Evolutionary conservation across 23 tunicate genomes (phyloP).

Genomic region (Trididemnum clinides): DNA sequence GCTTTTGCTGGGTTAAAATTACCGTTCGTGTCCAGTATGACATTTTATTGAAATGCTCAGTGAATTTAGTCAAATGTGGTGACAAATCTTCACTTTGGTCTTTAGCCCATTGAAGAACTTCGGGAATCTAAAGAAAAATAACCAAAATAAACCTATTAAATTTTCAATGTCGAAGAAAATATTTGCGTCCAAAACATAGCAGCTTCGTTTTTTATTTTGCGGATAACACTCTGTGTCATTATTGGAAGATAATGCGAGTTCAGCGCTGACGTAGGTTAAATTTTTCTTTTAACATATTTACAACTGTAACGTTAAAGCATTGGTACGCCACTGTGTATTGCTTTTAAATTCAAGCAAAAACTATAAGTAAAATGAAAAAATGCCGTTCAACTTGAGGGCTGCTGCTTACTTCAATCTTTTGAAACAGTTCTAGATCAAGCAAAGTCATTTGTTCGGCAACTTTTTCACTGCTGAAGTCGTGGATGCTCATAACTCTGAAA

Average conservation of each 20-base stretch:
- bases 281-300: too few species aligned
- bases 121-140: constrained; percentile 77
- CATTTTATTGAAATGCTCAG: constrained; percentile 92
- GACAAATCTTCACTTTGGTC: constrained; percentile 87
- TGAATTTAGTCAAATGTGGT: constrained; percentile 83
- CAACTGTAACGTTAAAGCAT: too few species aligned
- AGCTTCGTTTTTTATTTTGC: too few species aligned
- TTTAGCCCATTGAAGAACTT: constrained; percentile 85
- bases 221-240: too few species aligned
- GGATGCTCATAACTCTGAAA: constrained; percentile 68
- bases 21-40: constrained; percentile 86
- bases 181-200: neutral
- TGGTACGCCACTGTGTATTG: too few species aligned
- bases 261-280: too few species aligned
- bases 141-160: neutral
- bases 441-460: constrained; percentile 94
- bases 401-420: constrained; percentile 89
- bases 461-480: constrained; percentile 91
- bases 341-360: too few species aligned
- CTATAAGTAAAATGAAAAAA: too few species aligned
- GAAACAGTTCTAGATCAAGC: constrained; percentile 82
- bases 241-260: too few species aligned
- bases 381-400: too few species aligned
- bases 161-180: neutral
- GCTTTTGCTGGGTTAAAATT: constrained; percentile 68